These are phyloP conservation scores for Carcharodon carcharias DNA, from an alignment of 2,797 vertebrate genomes.

Conservation along the genomic window DNA sequence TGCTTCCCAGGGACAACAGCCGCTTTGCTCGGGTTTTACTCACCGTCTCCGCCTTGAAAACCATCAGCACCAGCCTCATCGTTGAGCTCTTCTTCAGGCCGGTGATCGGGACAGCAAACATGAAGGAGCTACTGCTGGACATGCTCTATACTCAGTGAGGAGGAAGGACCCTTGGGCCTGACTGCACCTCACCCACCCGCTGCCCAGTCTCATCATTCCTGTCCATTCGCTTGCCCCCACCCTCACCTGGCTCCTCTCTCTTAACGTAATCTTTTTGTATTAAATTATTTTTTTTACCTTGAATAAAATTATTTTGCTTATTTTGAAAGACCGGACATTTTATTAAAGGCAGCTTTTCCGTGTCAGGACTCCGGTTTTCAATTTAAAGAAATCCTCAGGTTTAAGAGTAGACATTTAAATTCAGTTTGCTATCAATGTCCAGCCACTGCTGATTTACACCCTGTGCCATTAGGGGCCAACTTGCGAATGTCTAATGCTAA, in stretches of 20 bases:
- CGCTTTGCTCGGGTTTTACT: slow-evolving; percentile 73
- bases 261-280: neutral
- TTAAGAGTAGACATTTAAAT: neutral
- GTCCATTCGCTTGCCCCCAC: neutral
- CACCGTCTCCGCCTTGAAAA: slow-evolving; percentile 63
- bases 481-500: too few species aligned
- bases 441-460: neutral
- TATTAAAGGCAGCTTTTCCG: neutral
- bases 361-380: neutral
- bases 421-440: neutral
- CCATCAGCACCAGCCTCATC: slow-evolving; percentile 68
- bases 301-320: slow-evolving; percentile 21
- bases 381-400: neutral
- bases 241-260: neutral
- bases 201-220: neutral
- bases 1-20: slow-evolving; percentile 58
- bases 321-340: slow-evolving; percentile 2
- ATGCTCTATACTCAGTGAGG: slow-evolving; percentile 66
- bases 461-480: neutral
- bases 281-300: slow-evolving; percentile 19
- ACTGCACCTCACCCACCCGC: neutral
- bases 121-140: slow-evolving; percentile 69
- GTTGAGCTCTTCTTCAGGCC: slow-evolving; percentile 82
- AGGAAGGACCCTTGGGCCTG: neutral
- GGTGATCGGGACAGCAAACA: slow-evolving; percentile 69